Percentiles rank a stretch among this genome's conserved stretches.
Conservation (phyloP, 2,888 invertebrate genomes). For the Trachelus troglodyta region DNA sequence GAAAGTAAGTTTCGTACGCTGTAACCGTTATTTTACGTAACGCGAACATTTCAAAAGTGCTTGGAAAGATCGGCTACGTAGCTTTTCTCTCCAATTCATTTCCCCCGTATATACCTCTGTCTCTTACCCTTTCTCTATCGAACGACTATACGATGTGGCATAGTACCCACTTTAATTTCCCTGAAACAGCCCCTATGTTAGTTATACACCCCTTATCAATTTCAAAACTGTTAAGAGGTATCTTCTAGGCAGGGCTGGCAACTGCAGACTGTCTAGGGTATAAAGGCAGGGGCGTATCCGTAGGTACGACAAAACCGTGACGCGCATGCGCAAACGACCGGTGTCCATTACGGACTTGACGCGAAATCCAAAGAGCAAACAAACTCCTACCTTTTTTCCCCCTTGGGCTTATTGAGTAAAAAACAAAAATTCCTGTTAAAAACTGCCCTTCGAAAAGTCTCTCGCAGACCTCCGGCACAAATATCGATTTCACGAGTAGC, state of each 20-base stretch:
- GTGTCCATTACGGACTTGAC: neutral
- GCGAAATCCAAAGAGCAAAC: neutral
- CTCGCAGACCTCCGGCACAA: neutral
- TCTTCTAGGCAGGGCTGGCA: neutral
- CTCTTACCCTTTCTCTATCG: neutral
- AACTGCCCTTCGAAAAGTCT: neutral
- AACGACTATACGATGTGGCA: neutral
- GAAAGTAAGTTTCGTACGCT: constrained; percentile 53
- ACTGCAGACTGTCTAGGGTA: neutral
- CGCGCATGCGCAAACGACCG: constrained; percentile 19
- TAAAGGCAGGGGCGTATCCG: constrained; percentile 38
- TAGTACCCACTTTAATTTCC: neutral
- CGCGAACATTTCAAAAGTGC: constrained; percentile 10
- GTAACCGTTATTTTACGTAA: constrained; percentile 55
- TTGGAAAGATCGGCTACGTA: neutral
- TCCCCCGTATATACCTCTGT: neutral
- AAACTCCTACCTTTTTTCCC: neutral
- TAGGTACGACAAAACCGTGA: constrained; percentile 5
- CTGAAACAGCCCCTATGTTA: neutral
- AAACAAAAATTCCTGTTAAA: neutral
- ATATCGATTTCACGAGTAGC: neutral
- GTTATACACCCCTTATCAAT: constrained; percentile 50
- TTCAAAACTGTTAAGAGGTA: constrained; percentile 46
- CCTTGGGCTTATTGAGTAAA: neutral
- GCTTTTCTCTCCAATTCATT: neutral